Conservation (phyloP, 2,888 invertebrate genomes). For the Elegia similella region DNA sequence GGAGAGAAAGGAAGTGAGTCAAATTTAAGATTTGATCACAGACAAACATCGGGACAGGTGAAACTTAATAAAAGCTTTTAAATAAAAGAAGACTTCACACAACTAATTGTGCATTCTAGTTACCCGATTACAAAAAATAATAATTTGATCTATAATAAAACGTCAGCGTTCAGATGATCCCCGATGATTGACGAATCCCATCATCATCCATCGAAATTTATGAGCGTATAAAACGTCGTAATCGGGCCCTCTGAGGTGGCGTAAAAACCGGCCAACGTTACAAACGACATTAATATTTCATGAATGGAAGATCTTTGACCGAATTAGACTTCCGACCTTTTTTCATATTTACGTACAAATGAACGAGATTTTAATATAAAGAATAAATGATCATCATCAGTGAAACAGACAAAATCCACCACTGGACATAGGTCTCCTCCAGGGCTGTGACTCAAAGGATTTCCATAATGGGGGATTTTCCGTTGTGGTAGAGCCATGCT, state of each 20-base stretch:
- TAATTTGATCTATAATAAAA: not conserved
- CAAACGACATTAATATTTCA: constrained; percentile 28
- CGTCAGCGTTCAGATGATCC: not conserved
- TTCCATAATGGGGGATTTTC: too few species aligned
- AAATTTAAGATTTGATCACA: too few species aligned
- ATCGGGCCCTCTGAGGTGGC: constrained; percentile 17
- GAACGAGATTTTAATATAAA: constrained; percentile 1
- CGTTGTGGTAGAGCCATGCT: too few species aligned
- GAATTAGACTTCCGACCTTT: constrained; percentile 16
- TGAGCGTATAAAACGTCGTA: constrained; percentile 27
- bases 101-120: too few species aligned
- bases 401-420: too few species aligned
- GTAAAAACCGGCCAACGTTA: constrained; percentile 21
- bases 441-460: too few species aligned
- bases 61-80: too few species aligned
- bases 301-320: constrained; percentile 19
- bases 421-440: too few species aligned
- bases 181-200: constrained; percentile 17
- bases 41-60: too few species aligned
- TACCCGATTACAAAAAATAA: too few species aligned
- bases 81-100: too few species aligned
- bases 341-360: constrained; percentile 16
- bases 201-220: constrained; percentile 25
- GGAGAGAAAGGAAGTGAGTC: too few species aligned
- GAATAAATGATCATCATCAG: not conserved